Evolutionary conservation across 2,113 vertebrate species (phyloP).

Genomic region (Eptesicus fuscus): DNA sequence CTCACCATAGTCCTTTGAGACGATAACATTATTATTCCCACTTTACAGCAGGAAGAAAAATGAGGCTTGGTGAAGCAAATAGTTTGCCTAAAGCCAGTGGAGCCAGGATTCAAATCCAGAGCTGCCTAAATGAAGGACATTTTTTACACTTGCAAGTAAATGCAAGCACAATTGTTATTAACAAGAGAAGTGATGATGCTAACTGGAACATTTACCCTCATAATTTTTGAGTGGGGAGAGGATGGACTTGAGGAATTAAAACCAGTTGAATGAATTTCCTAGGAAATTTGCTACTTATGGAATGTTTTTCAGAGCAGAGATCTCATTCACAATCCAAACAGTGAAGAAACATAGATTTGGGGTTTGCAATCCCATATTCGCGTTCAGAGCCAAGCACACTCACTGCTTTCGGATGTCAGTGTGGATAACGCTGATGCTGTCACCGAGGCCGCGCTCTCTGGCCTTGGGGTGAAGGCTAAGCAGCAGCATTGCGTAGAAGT

Average conservation of each 20-base stretch:
- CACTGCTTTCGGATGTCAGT: neutral
- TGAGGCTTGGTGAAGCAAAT: neutral
- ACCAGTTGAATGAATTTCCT: neutral
- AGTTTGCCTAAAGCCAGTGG: neutral
- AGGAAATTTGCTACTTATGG: neutral
- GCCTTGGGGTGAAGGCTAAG: neutral
- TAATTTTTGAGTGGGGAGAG: neutral
- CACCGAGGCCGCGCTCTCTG: neutral
- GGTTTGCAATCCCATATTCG: no score
- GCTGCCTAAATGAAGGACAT: neutral
- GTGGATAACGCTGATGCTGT: accelerated
- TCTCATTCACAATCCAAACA: neutral
- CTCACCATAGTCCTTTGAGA: neutral
- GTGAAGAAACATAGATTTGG: neutral
- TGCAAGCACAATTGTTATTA: neutral
- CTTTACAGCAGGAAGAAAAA: neutral
- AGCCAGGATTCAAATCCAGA: neutral
- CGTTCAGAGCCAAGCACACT: neutral
- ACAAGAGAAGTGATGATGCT: neutral
- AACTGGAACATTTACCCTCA: neutral
- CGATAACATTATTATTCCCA: neutral
- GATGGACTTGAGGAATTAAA: neutral
- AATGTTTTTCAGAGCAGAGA: neutral
- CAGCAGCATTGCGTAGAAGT: accelerated
- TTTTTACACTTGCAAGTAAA: neutral